Base-by-base conservation (phyloP, 2,113 vertebrate species). In the Petrocephalus microphthalmus region DNA sequence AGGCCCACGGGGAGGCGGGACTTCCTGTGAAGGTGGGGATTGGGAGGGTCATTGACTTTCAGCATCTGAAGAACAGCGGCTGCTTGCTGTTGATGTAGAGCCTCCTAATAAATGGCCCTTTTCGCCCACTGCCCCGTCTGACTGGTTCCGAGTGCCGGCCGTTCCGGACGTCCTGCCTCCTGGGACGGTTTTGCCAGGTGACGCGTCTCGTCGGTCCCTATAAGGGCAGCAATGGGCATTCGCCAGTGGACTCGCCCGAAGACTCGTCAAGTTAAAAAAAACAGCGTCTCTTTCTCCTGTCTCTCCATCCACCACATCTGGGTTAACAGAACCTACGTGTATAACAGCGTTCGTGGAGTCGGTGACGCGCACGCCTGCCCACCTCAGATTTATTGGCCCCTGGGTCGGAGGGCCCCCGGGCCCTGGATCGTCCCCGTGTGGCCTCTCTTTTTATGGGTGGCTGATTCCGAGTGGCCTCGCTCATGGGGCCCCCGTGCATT, bases 351-450 rank as follows among this genome's bases (percentile, higher is more conserved):
- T 17, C 54, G 71, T 82, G 84, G 0, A 89, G 84, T 67, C 25
- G 54, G 52, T 20, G 54, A 90, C 88, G 84, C 82, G 83, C 89
- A 5, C 74, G 6, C 74, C 78, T 7, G 2, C 89, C 6, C 47
- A 88, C 88, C 89, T 91, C 87, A 15, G 7, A 89, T 85, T 89
- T 90, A 91, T 90, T 85, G 84, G 47, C 88, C 87, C 60, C 49
- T 84, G 25, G 71, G 88, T 20, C 52, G 2, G 42, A 3, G 42
- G 25, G 19, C 29, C 33, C n/a, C 25, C 13, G 20, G 11, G 29
- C 19, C 51, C 19, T 20, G n/a, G 29, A 82, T 8, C 52, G 25
- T 67, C 60, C n/a, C 60, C 60, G 29, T 29, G 25, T 29, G 10
- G 60, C 60, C 60, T 11, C n/a, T 64, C 60, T 25, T n/a, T 60